Percentiles rank a stretch among this genome's conserved stretches.
Evolutionary conservation across 2,888 invertebrate genomes (phyloP).

Genomic region (Archips xylosteana): DNA sequence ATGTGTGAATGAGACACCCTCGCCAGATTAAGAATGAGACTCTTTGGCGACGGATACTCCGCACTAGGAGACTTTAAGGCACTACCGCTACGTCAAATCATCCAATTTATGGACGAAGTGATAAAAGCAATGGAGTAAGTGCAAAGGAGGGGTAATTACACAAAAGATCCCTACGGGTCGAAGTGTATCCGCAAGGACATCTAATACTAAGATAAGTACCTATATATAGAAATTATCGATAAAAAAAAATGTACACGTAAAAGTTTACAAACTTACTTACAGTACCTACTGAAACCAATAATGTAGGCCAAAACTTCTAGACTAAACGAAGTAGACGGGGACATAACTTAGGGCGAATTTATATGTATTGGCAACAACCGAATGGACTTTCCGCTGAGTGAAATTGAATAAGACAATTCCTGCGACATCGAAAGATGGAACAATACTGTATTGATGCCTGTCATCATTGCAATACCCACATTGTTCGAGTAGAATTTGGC

Average conservation of each 20-base stretch:
- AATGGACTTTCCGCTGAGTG: constrained; percentile 38
- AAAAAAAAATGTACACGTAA: not conserved
- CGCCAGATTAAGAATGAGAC: too few relatives aligned
- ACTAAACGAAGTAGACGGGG: constrained; percentile 7
- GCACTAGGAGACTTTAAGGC: too few relatives aligned
- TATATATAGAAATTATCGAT: too few relatives aligned
- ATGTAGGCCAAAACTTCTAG: constrained; percentile 18
- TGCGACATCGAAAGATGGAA: constrained; percentile 26
- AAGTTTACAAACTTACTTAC: not conserved
- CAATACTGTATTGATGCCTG: constrained; percentile 11
- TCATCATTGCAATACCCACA: constrained; percentile 3
- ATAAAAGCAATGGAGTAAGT: too few relatives aligned
- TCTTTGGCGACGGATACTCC: too few relatives aligned
- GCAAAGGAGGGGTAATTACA: too few relatives aligned
- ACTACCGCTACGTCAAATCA: too few relatives aligned
- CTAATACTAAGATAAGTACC: too few relatives aligned
- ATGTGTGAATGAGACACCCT: too few relatives aligned
- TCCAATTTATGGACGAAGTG: too few relatives aligned
- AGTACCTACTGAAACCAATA: not conserved
- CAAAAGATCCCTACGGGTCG: too few relatives aligned
- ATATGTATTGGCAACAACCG: constrained; percentile 43
- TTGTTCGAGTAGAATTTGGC: not conserved
- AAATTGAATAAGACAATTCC: constrained; percentile 45
- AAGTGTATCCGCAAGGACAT: too few relatives aligned
- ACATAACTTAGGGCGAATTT: constrained; percentile 44